Conservation (phyloP, 2,888 invertebrate genomes). For the Acleris literana region DNA sequence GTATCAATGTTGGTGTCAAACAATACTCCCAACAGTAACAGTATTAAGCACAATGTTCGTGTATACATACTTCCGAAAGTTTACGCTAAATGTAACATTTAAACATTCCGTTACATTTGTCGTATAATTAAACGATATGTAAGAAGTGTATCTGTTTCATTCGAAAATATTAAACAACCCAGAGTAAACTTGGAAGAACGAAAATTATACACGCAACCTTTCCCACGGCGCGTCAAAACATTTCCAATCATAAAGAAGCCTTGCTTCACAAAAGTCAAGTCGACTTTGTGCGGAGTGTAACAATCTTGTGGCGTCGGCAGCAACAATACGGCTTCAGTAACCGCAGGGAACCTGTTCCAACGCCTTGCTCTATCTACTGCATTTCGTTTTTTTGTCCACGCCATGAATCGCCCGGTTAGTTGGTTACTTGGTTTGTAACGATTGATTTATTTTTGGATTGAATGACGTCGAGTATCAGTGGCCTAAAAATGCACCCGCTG, state of each 20-base stretch:
- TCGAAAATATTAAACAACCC: not conserved
- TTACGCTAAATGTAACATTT: too few species aligned
- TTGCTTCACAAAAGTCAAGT: slow-evolving; percentile 26
- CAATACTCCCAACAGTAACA: too few species aligned
- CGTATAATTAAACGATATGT: too few species aligned
- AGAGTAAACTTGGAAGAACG: not conserved
- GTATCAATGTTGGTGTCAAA: too few species aligned
- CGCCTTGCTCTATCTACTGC: slow-evolving; percentile 45
- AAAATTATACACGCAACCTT: not conserved
- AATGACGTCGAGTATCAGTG: slow-evolving; percentile 14
- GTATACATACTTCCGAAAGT: too few species aligned
- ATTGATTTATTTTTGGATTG: slow-evolving; percentile 35
- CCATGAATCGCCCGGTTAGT: slow-evolving; percentile 35
- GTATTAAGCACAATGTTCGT: too few species aligned
- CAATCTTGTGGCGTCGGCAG: slow-evolving; percentile 26
- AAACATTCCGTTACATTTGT: too few species aligned
- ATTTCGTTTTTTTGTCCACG: slow-evolving; percentile 50
- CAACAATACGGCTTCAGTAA: slow-evolving; percentile 66
- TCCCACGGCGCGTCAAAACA: slow-evolving; percentile 34
- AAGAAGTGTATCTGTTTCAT: not conserved
- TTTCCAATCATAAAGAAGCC: slow-evolving; percentile 31
- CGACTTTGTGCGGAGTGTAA: slow-evolving; percentile 12
- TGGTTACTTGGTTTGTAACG: slow-evolving; percentile 33
- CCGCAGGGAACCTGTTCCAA: slow-evolving; percentile 69
- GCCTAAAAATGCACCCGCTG: not conserved